Evolutionary conservation across 2,113 vertebrate species (phyloP).

Genomic region (Balaeniceps rex): DNA sequence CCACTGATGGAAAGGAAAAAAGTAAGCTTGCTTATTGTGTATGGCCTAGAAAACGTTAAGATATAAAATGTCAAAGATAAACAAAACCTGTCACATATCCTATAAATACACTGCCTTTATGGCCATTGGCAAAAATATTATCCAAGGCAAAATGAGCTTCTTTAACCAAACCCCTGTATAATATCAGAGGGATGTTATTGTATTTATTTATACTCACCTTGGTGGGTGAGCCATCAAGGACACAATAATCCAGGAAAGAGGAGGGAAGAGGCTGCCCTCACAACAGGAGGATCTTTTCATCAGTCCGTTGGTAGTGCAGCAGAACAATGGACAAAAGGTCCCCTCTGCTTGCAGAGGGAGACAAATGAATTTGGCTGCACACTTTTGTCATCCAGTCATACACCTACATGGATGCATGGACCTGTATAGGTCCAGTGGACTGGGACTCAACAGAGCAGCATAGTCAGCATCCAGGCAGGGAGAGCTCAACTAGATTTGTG

Average conservation of each 20-base stretch:
- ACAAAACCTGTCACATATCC: neutral
- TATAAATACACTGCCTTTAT: neutral
- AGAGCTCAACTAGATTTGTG: neutral
- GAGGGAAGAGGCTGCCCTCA: neutral
- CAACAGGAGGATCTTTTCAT: neutral
- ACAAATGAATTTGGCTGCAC: neutral
- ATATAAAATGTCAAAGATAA: neutral
- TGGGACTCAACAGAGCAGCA: neutral
- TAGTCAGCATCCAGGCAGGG: neutral
- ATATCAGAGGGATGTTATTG: neutral
- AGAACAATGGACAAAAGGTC: neutral
- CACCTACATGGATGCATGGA: neutral
- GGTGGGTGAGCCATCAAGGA: neutral
- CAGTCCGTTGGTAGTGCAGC: neutral
- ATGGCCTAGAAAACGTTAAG: neutral
- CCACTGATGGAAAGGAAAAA: neutral
- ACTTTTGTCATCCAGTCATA: neutral
- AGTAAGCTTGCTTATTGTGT: neutral
- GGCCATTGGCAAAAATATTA: neutral
- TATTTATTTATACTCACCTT: neutral
- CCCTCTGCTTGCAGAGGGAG: neutral
- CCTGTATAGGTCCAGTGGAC: neutral
- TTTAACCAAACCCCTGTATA: neutral
- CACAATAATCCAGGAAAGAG: neutral
- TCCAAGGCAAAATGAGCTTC: neutral